Base-by-base conservation (phyloP, 2,797 vertebrate species). In the Lutra lutra region DNA sequence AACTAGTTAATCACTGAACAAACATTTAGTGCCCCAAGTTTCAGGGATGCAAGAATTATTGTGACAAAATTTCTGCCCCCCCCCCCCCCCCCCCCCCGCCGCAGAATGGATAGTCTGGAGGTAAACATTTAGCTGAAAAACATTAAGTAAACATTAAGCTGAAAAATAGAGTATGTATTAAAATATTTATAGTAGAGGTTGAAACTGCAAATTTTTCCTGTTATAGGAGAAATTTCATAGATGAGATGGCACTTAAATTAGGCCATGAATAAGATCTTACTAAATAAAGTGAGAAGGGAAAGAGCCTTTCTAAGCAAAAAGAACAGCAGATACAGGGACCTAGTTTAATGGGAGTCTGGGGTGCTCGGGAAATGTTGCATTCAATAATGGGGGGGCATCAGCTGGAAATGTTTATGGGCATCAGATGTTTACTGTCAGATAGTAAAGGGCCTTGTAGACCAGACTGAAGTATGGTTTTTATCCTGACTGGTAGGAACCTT, bases 111-210 rank as follows among this genome's bases (percentile, higher is more conserved):
- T 56, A 73, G 20, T 78, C 32, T 91, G 9, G 0, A 17, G 46
- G 27, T 9, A 83, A 77, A 92, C 83, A 84, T 85, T 79, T 93
- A 93, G 56, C 72, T 90, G 4, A 51, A 88, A 89, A 75, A 29
- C 43, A 46, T 46, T 46, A 46, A 48, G 38, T 91, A 83, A 77
- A 92, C 83, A 84, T 85, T 79, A 95, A 93, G 56, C 72, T 90
- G 4, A 51, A 91, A 89, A 75, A 29, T 25, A 73, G 40, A 95
- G 20, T 75, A 29, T 66, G 10, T 88, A 21, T 92, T 62, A 64
- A 85, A 93, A 51, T 29, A 87, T 79, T 86, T 93, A 64, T 60
- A 73, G 29, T 66, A 66, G 58, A 83, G 27, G 38, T 46, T 91
- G 84, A 93, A 70, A 86, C 25, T 2, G 18, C 58, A 93, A 46